Base-by-base conservation (phyloP, 2,797 vertebrate species). In the Myotis planiceps region DNA sequence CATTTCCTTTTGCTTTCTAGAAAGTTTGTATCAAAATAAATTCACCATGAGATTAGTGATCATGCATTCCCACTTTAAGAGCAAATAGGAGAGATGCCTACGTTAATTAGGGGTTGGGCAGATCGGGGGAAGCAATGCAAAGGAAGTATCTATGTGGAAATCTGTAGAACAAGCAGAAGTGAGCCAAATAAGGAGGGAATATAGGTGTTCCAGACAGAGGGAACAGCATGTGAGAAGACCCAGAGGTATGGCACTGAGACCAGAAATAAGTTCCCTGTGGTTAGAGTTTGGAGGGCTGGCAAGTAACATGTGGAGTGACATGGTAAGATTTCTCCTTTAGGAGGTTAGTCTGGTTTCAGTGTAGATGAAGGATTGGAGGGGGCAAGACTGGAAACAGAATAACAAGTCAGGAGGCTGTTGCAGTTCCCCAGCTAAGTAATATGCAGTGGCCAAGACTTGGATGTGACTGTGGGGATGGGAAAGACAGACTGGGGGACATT, bases 21-120 rank as follows among this genome's bases (percentile, higher is more conserved):
- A 84, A 84, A 79, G 13, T 86, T 29, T 65, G 45, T 87, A 78
- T 91, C 9, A 71, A 84, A 81, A 93, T 66, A 81, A 88, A 55
- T 12, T 60, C 13, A 53, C n/a, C 39, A 27, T 9, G 18, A 68
- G 60, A 53, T 53, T 39, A n/a, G 21, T 58, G 12, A 37, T 69
- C 55, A 74, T 7, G 4, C 21, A 83, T 69, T 93, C 32, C 60
- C 71, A 65, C 14, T 60, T 37, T 58, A 42, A 87, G 16, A 94
- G 66, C 37, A 96, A 92, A 37, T 6, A 86, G 53, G 45, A 88
- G 7, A n/a, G 60, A 9, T 84, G 25, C n/a, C 69, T n/a, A 29
- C 45, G 32, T 74, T 37, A 71, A 16, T 47, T 49, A 78, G 60
- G 47, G 13, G 15, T 10, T 32, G 4, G 58, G 29, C 3, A 45